Evolutionary conservation across 2,797 vertebrate genomes (phyloP).

Genomic region (Pseudochirops cupreus): DNA sequence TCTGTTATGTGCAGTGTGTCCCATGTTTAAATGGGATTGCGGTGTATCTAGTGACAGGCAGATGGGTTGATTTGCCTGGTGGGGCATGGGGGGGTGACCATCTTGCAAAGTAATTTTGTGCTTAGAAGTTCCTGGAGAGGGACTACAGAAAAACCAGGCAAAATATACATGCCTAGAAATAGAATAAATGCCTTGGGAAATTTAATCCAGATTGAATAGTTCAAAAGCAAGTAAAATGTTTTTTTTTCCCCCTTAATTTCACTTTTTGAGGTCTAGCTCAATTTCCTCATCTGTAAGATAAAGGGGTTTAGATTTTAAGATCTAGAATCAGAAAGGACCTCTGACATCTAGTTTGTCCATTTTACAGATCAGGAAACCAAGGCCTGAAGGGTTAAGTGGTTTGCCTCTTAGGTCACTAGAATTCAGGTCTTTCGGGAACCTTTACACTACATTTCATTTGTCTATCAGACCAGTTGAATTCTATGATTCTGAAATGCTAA

Average conservation of each 20-base stretch:
- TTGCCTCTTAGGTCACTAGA: neutral
- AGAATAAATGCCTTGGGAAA: conserved; percentile 56
- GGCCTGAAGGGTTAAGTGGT: neutral
- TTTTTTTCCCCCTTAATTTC: neutral
- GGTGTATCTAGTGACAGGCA: conserved; percentile 24
- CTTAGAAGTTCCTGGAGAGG: conserved; percentile 42
- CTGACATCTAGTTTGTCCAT: neutral
- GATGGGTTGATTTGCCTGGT: conserved; percentile 67
- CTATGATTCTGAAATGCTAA: neutral
- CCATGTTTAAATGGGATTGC: neutral
- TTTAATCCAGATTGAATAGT: conserved; percentile 46
- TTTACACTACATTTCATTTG: neutral
- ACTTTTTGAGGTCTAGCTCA: neutral
- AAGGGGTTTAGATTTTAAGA: neutral
- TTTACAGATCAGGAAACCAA: neutral
- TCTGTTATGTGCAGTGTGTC: conserved; percentile 34
- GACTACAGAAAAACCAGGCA: neutral
- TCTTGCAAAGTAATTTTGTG: conserved; percentile 50
- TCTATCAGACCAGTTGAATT: neutral
- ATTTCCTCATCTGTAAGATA: neutral
- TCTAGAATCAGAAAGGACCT: neutral
- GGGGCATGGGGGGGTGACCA: conserved; percentile 69
- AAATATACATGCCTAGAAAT: conserved; percentile 40
- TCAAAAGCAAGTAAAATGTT: conserved; percentile 24
- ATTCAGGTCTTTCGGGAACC: neutral